Evolutionary conservation across 2,113 vertebrate genomes (phyloP).

Genomic region (Ochotona princeps): DNA sequence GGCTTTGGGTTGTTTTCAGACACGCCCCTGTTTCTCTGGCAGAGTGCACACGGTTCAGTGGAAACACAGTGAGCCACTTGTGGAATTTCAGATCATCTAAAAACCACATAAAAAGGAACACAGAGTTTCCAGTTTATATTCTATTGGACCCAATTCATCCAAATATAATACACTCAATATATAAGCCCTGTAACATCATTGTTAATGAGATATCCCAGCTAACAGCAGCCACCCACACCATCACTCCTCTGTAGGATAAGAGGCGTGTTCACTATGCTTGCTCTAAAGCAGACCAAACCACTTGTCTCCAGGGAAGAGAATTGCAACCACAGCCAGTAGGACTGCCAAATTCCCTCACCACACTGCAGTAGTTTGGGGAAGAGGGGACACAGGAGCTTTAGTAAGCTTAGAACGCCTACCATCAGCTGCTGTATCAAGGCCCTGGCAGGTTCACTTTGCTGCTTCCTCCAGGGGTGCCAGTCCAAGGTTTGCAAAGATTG

Average conservation of each 20-base stretch:
- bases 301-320: neutral
- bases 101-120: conserved; percentile 11
- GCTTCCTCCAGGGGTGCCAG: neutral
- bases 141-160: neutral
- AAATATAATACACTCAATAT: conserved; percentile 15
- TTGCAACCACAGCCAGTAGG: neutral
- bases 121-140: conserved; percentile 5
- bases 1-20: neutral
- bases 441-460: neutral
- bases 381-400: neutral
- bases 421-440: neutral
- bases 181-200: neutral
- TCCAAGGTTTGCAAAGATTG: neutral
- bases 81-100: conserved; percentile 8
- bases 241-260: conserved; percentile 18
- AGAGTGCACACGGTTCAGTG: neutral
- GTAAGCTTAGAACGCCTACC: neutral
- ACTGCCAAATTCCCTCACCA: neutral
- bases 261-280: neutral
- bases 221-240: neutral
- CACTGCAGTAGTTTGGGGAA: neutral
- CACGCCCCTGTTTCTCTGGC: neutral
- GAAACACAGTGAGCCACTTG: neutral
- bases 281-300: neutral
- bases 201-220: neutral